phyloP scores from a whole-genome alignment of 2,797 vertebrate species.

The Lithobates pipiens region DNA sequence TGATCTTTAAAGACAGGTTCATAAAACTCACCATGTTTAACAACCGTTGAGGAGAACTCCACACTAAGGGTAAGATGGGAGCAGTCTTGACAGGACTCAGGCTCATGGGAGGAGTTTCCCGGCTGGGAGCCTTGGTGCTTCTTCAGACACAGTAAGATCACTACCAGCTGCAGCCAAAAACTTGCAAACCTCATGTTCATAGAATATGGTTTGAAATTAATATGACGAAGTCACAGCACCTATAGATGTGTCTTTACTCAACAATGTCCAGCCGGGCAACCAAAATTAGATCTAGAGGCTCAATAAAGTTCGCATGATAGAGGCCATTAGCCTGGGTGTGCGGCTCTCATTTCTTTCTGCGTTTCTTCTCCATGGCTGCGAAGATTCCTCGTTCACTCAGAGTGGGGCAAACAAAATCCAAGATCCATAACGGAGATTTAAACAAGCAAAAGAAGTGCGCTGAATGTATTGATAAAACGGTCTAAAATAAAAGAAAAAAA shows the following conservation, averaged over 20 bases:
- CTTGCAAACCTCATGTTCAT: constrained; percentile 82
- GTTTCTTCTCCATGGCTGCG: constrained; percentile 96
- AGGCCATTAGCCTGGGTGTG: constrained; percentile 76
- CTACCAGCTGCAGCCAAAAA: constrained; percentile 80
- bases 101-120: constrained; percentile 74
- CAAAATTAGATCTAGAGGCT: constrained; percentile 3
- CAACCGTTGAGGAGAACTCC: constrained; percentile 91
- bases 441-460: background rate
- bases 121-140: constrained; percentile 81
- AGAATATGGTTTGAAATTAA: constrained; percentile 70
- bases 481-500: background rate
- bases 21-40: constrained; percentile 87
- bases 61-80: constrained; percentile 87
- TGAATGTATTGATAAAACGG: background rate
- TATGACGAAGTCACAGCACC: constrained; percentile 71
- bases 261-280: constrained; percentile 28
- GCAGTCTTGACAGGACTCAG: constrained; percentile 81
- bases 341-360: constrained; percentile 96
- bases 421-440: constrained; percentile 75
- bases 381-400: constrained; percentile 78
- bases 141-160: constrained; percentile 82
- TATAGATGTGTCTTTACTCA: background rate
- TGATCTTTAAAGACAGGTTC: no score
- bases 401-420: constrained; percentile 73
- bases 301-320: constrained; percentile 75